Evolutionary conservation across 2,888 invertebrate genomes (phyloP).

Genomic region (Agriopis aurantiaria): DNA sequence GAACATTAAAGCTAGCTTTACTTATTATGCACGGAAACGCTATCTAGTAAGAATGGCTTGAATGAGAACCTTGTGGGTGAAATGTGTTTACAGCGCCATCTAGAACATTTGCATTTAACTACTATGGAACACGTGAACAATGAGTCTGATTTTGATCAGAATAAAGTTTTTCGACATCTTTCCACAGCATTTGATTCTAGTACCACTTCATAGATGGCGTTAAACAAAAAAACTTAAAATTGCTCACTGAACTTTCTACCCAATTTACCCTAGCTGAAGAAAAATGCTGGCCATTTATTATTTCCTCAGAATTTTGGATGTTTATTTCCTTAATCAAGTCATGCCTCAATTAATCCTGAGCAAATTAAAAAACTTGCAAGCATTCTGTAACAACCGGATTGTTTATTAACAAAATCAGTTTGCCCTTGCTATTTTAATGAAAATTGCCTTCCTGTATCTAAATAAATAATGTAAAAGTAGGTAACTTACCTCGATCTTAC

Average conservation of each 20-base stretch:
- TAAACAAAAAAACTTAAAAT: not conserved
- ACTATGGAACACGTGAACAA: not conserved
- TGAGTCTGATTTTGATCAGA: not conserved
- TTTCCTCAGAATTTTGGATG: not conserved
- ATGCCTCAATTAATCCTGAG: not conserved
- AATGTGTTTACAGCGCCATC: not conserved
- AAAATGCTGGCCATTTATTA: conserved; percentile 1
- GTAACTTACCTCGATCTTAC: conserved; percentile 1
- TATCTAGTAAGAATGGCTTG: not conserved
- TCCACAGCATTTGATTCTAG: not conserved
- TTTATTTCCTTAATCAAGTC: conserved; percentile 4
- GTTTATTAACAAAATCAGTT: not conserved
- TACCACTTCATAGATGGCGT: conserved; percentile 2
- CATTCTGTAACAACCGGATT: too few species aligned
- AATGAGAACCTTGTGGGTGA: not conserved
- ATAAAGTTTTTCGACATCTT: too few species aligned
- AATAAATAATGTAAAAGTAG: too few species aligned
- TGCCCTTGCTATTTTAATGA: not conserved
- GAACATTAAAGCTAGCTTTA: not conserved
- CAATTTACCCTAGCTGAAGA: not conserved
- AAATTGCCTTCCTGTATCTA: not conserved
- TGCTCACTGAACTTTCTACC: not conserved
- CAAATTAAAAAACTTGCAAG: too few species aligned
- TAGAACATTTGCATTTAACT: not conserved
- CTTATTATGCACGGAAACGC: not conserved